Conservation (phyloP, 1,140 invertebrate species). For the Chlorops oryzae region DNA sequence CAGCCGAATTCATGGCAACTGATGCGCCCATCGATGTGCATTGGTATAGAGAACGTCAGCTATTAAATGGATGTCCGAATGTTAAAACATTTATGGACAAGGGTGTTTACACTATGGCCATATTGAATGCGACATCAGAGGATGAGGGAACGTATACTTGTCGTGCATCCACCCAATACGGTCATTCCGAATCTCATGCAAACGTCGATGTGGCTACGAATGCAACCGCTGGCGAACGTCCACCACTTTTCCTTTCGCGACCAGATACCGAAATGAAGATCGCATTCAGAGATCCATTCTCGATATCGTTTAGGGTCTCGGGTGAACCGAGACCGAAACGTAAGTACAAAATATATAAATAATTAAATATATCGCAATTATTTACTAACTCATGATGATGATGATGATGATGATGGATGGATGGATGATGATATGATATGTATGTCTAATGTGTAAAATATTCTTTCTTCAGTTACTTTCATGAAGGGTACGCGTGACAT, state of each 20-base stretch:
- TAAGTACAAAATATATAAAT: constrained; percentile 44
- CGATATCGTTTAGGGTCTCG: constrained; percentile 68
- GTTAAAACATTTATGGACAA: constrained; percentile 66
- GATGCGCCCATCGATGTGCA: constrained; percentile 58
- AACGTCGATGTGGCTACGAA: constrained; percentile 61
- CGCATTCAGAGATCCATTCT: constrained; percentile 70
- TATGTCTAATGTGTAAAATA: not conserved
- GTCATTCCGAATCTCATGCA: constrained; percentile 66
- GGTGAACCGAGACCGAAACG: constrained; percentile 79
- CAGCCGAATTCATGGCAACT: constrained; percentile 68
- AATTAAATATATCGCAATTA: not conserved
- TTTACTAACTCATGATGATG: too few relatives aligned
- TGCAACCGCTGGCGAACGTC: constrained; percentile 59
- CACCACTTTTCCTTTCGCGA: constrained; percentile 69
- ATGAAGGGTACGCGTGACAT: constrained; percentile 82
- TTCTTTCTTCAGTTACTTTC: constrained; percentile 61
- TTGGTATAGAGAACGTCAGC: constrained; percentile 62
- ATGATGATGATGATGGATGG: not conserved
- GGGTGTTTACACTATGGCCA: constrained; percentile 79
- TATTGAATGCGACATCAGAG: constrained; percentile 62
- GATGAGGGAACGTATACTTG: constrained; percentile 87
- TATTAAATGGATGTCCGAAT: constrained; percentile 54
- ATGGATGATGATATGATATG: not conserved
- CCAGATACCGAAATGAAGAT: constrained; percentile 69
- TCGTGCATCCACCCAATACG: constrained; percentile 69